Evolutionary conservation across 2,797 vertebrate genomes (phyloP).

Genomic region (Falco berigora): DNA sequence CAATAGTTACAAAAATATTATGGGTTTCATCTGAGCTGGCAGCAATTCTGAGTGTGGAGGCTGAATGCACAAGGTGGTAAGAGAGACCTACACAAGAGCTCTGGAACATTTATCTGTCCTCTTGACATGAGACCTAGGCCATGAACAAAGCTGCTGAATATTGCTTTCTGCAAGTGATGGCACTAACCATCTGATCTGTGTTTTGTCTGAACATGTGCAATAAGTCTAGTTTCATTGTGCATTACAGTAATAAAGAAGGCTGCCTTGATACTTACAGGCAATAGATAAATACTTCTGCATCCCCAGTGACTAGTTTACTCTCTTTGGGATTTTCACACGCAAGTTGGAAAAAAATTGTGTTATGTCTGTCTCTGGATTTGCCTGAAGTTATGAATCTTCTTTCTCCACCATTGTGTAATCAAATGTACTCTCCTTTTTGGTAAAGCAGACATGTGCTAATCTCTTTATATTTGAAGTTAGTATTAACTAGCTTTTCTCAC

Average conservation of each 20-base stretch:
- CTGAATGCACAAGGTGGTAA: not conserved
- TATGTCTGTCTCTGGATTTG: constrained; percentile 8
- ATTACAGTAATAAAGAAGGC: not conserved
- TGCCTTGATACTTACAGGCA: not conserved
- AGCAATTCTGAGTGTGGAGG: not conserved
- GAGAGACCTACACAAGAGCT: not conserved
- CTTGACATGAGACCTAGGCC: not conserved
- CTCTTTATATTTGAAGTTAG: not conserved
- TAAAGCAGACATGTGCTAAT: not conserved
- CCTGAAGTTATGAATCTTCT: not conserved
- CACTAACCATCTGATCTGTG: not conserved
- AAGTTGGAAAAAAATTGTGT: not conserved
- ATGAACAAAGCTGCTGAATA: not conserved
- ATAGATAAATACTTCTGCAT: constrained; percentile 15
- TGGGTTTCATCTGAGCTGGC: not conserved
- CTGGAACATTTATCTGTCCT: not conserved
- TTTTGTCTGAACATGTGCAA: not conserved
- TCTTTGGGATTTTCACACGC: not conserved
- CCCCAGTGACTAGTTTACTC: constrained; percentile 32
- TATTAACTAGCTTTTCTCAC: not conserved
- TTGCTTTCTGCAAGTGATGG: not conserved
- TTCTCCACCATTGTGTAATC: not conserved
- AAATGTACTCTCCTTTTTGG: not conserved
- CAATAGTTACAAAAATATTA: constrained; percentile 17
- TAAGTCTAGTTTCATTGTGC: constrained; percentile 28